A percentile compares a stretch with the other conserved stretches of the same genome.
Conservation (phyloP, 2,888 invertebrate genomes). For the Microctonus brassicae region DNA sequence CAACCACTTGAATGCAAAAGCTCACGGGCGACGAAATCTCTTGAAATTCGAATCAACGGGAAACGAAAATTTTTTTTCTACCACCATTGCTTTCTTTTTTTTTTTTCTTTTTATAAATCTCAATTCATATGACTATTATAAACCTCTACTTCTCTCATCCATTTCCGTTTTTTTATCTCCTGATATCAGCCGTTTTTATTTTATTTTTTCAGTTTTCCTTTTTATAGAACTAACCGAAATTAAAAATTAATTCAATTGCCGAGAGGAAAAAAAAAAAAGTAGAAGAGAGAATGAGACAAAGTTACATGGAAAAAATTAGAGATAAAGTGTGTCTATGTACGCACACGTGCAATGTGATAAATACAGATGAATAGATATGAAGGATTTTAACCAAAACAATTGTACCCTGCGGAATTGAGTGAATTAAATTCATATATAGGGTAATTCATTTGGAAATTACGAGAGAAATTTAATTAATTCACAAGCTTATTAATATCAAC, state of each 20-base stretch:
- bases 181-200: neutral
- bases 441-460: neutral
- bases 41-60: neutral
- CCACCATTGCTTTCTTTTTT: neutral
- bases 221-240: neutral
- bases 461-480: neutral
- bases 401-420: neutral
- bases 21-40: neutral
- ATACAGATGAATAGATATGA: neutral
- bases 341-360: neutral
- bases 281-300: neutral
- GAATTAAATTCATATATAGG: neutral
- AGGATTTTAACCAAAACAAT: neutral
- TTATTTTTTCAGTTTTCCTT: neutral
- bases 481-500: neutral
- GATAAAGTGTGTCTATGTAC: neutral
- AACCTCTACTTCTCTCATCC: neutral
- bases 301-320: neutral
- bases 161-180: neutral
- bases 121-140: neutral
- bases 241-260: neutral
- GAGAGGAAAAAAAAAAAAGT: neutral
- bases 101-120: neutral
- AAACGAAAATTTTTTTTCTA: neutral
- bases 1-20: neutral